Evolutionary conservation across 2,888 invertebrate genomes (phyloP).

Genomic region (Pyrrhosoma nymphula): DNA sequence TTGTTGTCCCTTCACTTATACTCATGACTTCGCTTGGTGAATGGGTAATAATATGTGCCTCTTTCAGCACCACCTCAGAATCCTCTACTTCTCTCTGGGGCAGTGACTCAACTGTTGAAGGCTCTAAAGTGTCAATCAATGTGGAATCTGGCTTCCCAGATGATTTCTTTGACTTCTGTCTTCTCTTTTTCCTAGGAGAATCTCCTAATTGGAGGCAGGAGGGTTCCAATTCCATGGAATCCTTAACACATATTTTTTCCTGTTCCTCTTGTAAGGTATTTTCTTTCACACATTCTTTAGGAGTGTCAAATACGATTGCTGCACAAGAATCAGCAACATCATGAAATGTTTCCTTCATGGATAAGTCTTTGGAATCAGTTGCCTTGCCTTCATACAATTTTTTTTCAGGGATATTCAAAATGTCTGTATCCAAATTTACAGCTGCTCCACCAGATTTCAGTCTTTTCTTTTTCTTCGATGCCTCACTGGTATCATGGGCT

Average conservation of each 20-base stretch:
- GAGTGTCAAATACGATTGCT: not conserved
- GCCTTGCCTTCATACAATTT: not conserved
- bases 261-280: not conserved
- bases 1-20: not conserved
- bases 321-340: not conserved
- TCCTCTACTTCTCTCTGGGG: conserved; percentile 57
- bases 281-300: not conserved
- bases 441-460: conserved; percentile 69
- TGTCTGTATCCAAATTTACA: conserved; percentile 28
- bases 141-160: conserved; percentile 66
- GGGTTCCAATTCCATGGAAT: not conserved
- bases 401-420: not conserved
- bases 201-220: not conserved
- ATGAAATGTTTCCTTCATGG: not conserved
- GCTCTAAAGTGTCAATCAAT: conserved; percentile 35
- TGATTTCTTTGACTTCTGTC: conserved; percentile 68
- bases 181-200: not conserved
- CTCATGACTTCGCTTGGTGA: not conserved
- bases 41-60: not conserved
- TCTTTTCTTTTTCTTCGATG: conserved; percentile 64
- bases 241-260: not conserved
- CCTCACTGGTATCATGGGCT: conserved; percentile 68
- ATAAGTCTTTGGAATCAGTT: not conserved
- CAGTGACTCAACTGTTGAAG: conserved; percentile 66
- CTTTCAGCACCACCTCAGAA: not conserved